Evolutionary conservation across 2,797 vertebrate genomes (phyloP).

Genomic region (Myiothlypis coronata): DNA sequence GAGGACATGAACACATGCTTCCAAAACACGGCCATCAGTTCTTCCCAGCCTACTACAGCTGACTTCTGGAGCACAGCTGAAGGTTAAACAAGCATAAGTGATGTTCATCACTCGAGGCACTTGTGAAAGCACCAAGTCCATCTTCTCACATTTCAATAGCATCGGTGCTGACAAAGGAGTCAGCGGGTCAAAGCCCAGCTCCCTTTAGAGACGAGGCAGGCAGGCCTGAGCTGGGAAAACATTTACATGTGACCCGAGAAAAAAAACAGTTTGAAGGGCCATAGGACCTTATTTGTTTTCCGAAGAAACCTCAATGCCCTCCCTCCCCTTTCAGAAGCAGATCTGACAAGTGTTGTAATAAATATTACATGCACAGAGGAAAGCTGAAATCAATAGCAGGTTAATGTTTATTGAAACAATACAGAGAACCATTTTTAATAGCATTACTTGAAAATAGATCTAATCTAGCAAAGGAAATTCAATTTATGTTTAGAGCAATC

Average conservation of each 20-base stretch:
- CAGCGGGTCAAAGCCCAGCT: constrained; percentile 57
- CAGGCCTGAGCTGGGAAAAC: neutral
- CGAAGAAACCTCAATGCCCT: constrained; percentile 23
- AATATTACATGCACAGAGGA: constrained; percentile 51
- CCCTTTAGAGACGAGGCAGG: constrained; percentile 14
- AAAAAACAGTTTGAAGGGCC: neutral
- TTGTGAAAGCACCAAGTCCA: constrained; percentile 65
- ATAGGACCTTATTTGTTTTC: constrained; percentile 20
- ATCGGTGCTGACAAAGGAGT: constrained; percentile 56
- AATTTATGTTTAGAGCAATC: constrained; percentile 64
- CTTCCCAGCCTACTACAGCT: neutral
- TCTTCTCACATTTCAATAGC: constrained; percentile 70
- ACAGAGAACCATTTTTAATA: constrained; percentile 65
- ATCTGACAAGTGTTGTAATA: constrained; percentile 54
- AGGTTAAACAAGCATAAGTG: constrained; percentile 70
- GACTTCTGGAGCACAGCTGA: constrained; percentile 51
- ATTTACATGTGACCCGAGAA: constrained; percentile 23
- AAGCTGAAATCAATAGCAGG: constrained; percentile 62
- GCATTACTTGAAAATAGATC: constrained; percentile 65
- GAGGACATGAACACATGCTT: neutral
- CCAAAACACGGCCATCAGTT: neutral
- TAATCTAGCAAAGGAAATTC: constrained; percentile 68
- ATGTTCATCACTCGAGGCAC: constrained; percentile 66
- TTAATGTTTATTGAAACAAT: constrained; percentile 75
- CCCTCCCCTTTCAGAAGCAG: constrained; percentile 15